These are phyloP conservation scores for Turnix velox DNA, from an alignment of 2,113 vertebrate species.

Conservation along the genomic window DNA sequence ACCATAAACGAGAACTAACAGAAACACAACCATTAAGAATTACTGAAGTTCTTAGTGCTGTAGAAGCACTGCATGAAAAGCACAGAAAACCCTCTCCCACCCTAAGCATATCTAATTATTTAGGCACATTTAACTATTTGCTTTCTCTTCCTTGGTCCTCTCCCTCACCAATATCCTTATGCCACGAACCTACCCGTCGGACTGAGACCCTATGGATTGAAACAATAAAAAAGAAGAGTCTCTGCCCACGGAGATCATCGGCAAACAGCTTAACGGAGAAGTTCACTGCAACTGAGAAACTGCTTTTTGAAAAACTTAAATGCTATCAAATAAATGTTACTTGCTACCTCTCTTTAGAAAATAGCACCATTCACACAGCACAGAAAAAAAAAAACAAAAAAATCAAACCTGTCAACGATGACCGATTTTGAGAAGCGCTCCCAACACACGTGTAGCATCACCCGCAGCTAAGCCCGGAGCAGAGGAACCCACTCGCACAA, in stretches of 20 bases:
- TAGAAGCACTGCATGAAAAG: background rate
- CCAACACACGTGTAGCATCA: background rate
- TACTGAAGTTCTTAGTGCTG: background rate
- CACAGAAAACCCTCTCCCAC: too few species aligned
- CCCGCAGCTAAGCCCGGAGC: background rate
- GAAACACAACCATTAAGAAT: background rate
- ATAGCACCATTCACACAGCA: background rate
- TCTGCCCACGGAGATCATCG: background rate
- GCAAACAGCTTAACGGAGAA: background rate
- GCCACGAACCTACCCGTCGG: accelerated
- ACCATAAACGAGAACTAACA: background rate
- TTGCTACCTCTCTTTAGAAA: too few species aligned
- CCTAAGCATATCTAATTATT: background rate
- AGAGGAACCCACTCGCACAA: background rate
- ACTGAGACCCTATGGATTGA: background rate
- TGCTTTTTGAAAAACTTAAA: background rate
- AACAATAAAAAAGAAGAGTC: background rate
- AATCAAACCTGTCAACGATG: background rate
- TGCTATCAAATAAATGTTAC: background rate
- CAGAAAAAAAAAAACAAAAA: background rate
- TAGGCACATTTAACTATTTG: background rate
- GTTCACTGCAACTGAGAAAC: background rate
- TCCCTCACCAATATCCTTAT: accelerated
- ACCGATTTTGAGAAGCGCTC: background rate
- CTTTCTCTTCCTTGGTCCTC: background rate